Conservation (phyloP, 2,113 vertebrate genomes). For the Scomber scombrus region DNA sequence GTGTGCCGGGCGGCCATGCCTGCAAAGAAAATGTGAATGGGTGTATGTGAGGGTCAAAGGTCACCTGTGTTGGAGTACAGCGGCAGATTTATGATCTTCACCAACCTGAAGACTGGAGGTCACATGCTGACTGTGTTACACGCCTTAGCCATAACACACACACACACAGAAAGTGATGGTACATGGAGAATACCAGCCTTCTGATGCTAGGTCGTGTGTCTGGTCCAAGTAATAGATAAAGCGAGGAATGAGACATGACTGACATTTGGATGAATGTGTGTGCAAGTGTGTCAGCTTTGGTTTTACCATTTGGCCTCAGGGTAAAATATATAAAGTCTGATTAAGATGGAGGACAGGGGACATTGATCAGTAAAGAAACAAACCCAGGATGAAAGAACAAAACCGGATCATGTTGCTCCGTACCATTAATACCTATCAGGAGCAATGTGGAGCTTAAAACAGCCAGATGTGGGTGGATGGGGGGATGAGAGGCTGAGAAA, state of each 20-base stretch:
- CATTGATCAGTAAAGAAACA: conserved; percentile 61
- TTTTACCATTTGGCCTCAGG: conserved; percentile 36
- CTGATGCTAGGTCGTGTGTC: conserved; percentile 31
- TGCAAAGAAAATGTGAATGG: conserved; percentile 48
- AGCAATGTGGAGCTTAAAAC: conserved; percentile 16
- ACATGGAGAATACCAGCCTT: conserved; percentile 35
- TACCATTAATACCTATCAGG: conserved; percentile 68
- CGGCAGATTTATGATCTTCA: conserved; percentile 74
- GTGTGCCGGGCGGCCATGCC: conserved; percentile 1
- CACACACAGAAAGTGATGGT: conserved; percentile 7
- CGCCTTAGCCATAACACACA: conserved; percentile 41
- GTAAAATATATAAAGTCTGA: conserved; percentile 37
- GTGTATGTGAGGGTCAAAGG: conserved; percentile 64
- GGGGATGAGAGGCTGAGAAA: conserved; percentile 15
- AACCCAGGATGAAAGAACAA: conserved; percentile 42
- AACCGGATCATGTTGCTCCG: conserved; percentile 56
- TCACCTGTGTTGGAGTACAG: conserved; percentile 52
- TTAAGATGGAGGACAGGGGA: conserved; percentile 65
- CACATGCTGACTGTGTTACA: conserved; percentile 78
- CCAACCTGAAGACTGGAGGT: conserved; percentile 58
- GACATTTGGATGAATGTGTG: conserved; percentile 12
- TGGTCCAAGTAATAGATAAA: conserved; percentile 56
- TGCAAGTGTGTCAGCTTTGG: not conserved
- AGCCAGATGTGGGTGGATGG: conserved; percentile 53
- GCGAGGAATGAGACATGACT: conserved; percentile 32